Evolutionary conservation across 1,140 invertebrate species (phyloP), one percentile per base, ranked within the genome.

Genomic region (Cotesia chilonis): DNA sequence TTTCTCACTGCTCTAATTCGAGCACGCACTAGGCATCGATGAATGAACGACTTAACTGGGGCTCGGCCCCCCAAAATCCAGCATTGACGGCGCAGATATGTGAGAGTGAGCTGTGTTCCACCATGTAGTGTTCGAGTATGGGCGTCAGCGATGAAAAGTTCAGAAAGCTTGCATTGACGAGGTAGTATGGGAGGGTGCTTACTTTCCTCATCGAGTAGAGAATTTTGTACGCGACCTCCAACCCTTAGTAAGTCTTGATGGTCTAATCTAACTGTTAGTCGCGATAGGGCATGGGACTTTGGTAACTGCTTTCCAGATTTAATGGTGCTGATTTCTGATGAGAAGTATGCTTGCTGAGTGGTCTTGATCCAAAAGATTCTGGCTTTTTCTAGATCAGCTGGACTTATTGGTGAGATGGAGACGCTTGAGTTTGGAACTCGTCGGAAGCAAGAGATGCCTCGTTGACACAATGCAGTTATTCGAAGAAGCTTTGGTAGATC

Each of bases 51-150:
- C 38, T 76, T 77, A 1, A 79, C 70, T 47, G 72, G 35, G n/a
- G 70, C 6, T 63, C 75, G 68, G 3, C 74, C 72, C 10, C 71
- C 68, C 4, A 76, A 41, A n/a, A 81, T 80, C 81, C 80, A 83
- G n/a, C 10, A 71, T 6, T 20, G 4, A 10, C 28, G 57, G 37
- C 69, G 6, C 36, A 71, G 28, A 37, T 35, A 20, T 35, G 55
- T 28, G 0, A 68, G 65, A 7, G 57, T 63, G 3, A 69, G 10
- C 51, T 75, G 67, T 12, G 76, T 65, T 4, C 80, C 75, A 3
- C 76, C 75, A 71, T 83, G 80, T 7, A 78, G 60, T 60, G 68
- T 63, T 7, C 55, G 59, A 3, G 36, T 10, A 74, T 83, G 80
- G 60, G 71, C 71, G 0, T 76, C 28, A 4, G 65, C 20, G 5